Conservation (phyloP, 2,113 vertebrate genomes). For the Gymnobelideus leadbeateri region DNA sequence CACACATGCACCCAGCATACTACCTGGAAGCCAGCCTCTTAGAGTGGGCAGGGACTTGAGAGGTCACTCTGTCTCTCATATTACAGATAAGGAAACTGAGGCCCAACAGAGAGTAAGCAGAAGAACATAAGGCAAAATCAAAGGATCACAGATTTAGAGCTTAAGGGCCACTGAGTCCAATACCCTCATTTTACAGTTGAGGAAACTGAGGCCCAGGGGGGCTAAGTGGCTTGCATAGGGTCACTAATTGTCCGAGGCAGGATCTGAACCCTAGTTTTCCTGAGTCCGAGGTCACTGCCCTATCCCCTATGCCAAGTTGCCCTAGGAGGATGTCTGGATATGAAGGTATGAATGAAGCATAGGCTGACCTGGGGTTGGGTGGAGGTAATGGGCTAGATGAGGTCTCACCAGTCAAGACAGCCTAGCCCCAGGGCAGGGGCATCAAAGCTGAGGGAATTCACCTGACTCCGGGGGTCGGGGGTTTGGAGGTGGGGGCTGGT, state of each 20-base stretch:
- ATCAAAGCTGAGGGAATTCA: neutral
- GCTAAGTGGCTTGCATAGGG: neutral
- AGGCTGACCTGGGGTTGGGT: neutral
- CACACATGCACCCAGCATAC: neutral
- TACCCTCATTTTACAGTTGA: neutral
- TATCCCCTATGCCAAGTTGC: neutral
- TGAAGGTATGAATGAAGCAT: neutral
- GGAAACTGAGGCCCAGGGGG: neutral
- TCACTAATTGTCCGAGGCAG: neutral
- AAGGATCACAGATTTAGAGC: no score
- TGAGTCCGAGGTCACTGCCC: neutral
- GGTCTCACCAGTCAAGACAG: neutral
- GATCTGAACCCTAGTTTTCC: neutral
- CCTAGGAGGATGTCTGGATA: neutral
- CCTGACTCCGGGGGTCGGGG: neutral
- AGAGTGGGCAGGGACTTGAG: neutral
- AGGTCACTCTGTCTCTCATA: neutral
- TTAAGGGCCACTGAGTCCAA: no score
- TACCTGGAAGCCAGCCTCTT: neutral
- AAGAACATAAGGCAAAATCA: no score
- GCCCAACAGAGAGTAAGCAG: neutral
- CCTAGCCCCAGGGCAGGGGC: neutral
- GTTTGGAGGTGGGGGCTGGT: no score
- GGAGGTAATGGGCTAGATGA: neutral
- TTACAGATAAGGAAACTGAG: neutral